phyloP scores from a whole-genome alignment of 1,140 invertebrate species.

The Stegodyphus dumicola region DNA sequence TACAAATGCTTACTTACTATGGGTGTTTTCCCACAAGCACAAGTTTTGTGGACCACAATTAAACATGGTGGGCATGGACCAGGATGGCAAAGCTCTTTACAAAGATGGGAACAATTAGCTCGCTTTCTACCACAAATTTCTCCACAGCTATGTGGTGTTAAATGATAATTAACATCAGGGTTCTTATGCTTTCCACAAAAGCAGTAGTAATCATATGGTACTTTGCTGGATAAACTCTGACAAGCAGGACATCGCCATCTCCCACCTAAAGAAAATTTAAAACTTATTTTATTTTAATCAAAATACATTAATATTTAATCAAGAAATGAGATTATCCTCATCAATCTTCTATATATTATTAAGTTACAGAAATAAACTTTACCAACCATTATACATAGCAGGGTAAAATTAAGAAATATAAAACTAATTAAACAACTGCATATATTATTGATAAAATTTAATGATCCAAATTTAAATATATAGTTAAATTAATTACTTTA shows the following conservation, averaged over 20 bases:
- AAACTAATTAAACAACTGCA: too few species aligned
- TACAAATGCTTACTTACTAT: too few species aligned
- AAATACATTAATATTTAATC: too few species aligned
- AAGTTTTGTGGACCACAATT: constrained; percentile 72
- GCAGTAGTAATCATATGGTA: constrained; percentile 82
- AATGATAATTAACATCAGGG: constrained; percentile 79
- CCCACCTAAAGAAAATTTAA: constrained; percentile 71
- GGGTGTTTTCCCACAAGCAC: constrained; percentile 70
- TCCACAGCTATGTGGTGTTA: constrained; percentile 89
- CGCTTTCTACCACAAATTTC: constrained; percentile 79
- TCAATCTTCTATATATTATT: too few species aligned
- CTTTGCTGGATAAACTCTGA: constrained; percentile 77
- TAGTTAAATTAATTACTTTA: too few species aligned
- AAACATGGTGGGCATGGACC: constrained; percentile 82
- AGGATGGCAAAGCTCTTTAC: constrained; percentile 90
- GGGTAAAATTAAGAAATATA: too few species aligned
- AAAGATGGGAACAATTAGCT: constrained; percentile 80
- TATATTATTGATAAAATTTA: too few species aligned
- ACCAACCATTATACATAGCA: too few species aligned
- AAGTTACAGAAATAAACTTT: too few species aligned
- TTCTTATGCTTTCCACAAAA: constrained; percentile 83
- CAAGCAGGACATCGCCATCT: constrained; percentile 93
- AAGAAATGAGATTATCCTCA: too few species aligned
- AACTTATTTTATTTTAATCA: neutral
- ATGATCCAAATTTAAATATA: too few species aligned